Evolutionary conservation across 2,888 invertebrate genomes (phyloP), one percentile per base, ranked within the genome.

Genomic region (Erynnis tages): DNA sequence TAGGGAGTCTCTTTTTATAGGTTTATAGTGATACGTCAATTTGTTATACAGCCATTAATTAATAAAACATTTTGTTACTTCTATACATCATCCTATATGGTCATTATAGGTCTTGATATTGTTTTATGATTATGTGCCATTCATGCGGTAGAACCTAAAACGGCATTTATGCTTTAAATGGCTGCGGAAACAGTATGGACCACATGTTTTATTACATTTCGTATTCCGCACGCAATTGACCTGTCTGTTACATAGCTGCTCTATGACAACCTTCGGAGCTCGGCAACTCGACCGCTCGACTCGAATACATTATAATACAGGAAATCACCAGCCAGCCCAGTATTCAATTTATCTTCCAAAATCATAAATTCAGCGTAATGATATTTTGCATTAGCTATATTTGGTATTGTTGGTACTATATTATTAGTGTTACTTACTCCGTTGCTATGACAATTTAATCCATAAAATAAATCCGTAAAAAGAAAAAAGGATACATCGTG

Each of bases 261-360:
- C 84, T 81, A 61, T 82, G 83, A 66, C 78, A 81, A 76, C 77
- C 79, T 84, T 83, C 80, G 71, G 71, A 71, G 65, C 69, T 52
- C 35, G 52, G 52, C 60, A 69, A 60, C 57, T 59, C 58, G 61
- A 57, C 62, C 62, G 73, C 74, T 76, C 73, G 70, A 67, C 70
- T 73, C 65, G 85, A 81, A 87, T 87, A 86, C 74, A 86, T 87
- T 87, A 86, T 70, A 54, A 79, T 74, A 74, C 82, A 86, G 87
- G 88, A 88, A 87, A 86, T 86, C 87, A 86, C 84, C 82, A 82
- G 67, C 76, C 67, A 69, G 73, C 73, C 79, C 75, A 78, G 71
- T 73, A 73, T 75, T 78, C 82, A 80, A 85, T 88, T 84, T 87
- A 86, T 87, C 84, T 81, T 85, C 76, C 69, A 79, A 86, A 85